These are phyloP conservation scores for Caloenas nicobarica DNA, from an alignment of 2,113 vertebrate species.

Conservation along the genomic window DNA sequence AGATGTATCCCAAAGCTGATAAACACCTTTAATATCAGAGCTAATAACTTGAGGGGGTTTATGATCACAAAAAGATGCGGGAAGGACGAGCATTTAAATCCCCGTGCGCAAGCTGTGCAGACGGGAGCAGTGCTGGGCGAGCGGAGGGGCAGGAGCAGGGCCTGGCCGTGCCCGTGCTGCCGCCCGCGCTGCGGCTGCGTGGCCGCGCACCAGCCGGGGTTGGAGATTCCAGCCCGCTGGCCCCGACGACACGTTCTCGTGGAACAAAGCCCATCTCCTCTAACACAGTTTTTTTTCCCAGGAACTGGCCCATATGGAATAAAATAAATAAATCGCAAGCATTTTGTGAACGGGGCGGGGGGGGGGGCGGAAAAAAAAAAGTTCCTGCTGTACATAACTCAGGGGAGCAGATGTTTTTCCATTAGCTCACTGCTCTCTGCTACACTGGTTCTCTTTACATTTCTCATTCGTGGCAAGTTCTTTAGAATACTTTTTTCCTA, in stretches of 20 bases:
- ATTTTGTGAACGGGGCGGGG: not conserved
- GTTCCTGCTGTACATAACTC: conserved; percentile 45
- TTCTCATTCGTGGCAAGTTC: not conserved
- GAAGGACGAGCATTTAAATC: not conserved
- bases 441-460: not conserved
- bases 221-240: not conserved
- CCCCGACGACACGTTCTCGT: rapidly evolving
- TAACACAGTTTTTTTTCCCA: conserved; percentile 25
- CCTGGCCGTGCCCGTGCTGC: not conserved
- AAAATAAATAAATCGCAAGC: conserved; percentile 53
- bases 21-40: not conserved
- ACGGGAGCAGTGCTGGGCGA: not conserved
- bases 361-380: not conserved
- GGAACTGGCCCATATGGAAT: conserved; percentile 1
- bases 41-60: not conserved
- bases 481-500: not conserved
- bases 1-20: not conserved
- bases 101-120: not conserved
- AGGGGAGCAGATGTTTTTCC: conserved; percentile 67
- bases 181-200: rapidly evolving
- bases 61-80: not conserved
- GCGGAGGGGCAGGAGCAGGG: not conserved
- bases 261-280: conserved; percentile 14
- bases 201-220: rapidly evolving
- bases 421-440: conserved; percentile 61